A percentile compares a stretch with the other conserved stretches of the same genome.
Evolutionary conservation across 2,797 vertebrate genomes (phyloP).

Genomic region (Tragopan temminckii): DNA sequence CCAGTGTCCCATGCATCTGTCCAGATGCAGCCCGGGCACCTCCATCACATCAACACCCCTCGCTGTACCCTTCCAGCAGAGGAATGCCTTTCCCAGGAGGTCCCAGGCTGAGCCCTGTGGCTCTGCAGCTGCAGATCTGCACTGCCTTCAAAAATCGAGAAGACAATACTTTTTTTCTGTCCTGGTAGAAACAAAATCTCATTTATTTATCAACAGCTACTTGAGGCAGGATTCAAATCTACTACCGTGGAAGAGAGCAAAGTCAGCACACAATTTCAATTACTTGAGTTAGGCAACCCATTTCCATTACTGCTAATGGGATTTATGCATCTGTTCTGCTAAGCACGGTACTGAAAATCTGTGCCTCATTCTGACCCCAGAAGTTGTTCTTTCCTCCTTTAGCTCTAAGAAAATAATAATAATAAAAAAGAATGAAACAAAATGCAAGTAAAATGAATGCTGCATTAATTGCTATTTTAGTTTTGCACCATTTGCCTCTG

Average conservation of each 20-base stretch:
- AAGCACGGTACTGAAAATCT: not conserved
- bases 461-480: not conserved
- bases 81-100: not conserved
- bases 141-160: not conserved
- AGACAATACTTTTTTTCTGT: rapidly evolving
- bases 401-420: not conserved
- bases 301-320: constrained; percentile 36
- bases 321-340: not conserved
- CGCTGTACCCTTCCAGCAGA: not conserved
- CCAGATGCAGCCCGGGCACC: not conserved
- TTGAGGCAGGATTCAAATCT: not conserved
- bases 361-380: not conserved
- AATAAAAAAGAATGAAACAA: not conserved
- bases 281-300: not conserved
- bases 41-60: not conserved
- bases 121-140: not conserved
- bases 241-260: not conserved
- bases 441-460: not conserved
- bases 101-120: no score
- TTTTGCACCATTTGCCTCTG: not conserved
- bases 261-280: constrained; percentile 39
- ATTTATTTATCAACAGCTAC: constrained; percentile 8
- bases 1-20: not conserved
- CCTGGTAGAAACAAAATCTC: not conserved
- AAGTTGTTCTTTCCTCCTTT: not conserved